Evolutionary conservation across 1,140 invertebrate species (phyloP), one percentile per base, ranked within the genome.

Genomic region (Drosophila teissieri): DNA sequence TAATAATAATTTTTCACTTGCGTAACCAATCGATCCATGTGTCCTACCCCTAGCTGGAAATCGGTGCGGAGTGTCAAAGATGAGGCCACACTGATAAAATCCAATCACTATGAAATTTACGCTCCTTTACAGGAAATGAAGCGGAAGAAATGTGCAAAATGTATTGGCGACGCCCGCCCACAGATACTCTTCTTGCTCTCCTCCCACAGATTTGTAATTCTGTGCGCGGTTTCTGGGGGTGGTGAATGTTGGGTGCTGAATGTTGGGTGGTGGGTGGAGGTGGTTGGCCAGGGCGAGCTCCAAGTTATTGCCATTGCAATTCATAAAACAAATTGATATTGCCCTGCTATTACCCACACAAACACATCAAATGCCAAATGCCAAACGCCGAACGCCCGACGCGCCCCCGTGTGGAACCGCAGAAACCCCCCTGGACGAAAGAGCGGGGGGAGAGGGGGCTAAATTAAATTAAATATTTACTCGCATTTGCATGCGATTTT

Each of bases 401-500:
- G 80, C n/a, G n/a, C 76, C 84, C 68, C 60, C 78, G 34, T 49
- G 37, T 63, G 74, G 56, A 77, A 84, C 84, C 84, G 69, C 84
- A 88, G 48, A 46, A 39, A 40, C 37, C 24, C 31, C 45, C 24
- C 17, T 2, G 37, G 49, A 36, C 15, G 37, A 19, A 22, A 11
- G 12, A 3, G 19, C 4, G 10, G 8, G 1, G 1, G 46, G 24
- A 14, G 14, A 10, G 58, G 58, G 11, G 49, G 39, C 54, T 57
- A 84, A 89, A 89, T 89, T 89, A 78, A 90, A 89, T 89, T 89
- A 89, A 89, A 89, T 90, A 89, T 89, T 89, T 89, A 89, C 84
- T 80, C 84, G 68, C 84, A 88, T 88, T 88, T 88, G 80, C 80
- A 58, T 88, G 80, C 77, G 72, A 89, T 84, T 89, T 84, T 22